Percentiles rank a stretch among this genome's conserved stretches.
Conservation (phyloP, 2,888 invertebrate species). For the Embidobia sp. region DNA sequence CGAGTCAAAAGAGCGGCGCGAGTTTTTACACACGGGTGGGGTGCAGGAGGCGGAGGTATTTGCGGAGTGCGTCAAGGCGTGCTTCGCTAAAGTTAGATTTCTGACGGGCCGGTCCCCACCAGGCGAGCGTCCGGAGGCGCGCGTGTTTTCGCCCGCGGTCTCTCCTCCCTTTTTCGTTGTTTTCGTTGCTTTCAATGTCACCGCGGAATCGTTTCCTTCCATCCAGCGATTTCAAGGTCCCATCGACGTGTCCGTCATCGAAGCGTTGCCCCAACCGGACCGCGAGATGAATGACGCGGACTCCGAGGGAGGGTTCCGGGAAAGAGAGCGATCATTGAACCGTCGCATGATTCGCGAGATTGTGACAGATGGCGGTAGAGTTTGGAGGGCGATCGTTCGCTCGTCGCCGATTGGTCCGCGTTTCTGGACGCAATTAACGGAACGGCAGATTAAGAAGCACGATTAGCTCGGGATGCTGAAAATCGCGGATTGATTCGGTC, state of each 20-base stretch:
- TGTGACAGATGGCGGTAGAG: constrained; percentile 32
- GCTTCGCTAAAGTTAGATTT: constrained; percentile 74
- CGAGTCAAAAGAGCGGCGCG: constrained; percentile 1
- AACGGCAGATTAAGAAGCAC: background rate
- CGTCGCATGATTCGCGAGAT: constrained; percentile 26
- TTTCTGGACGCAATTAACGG: no score
- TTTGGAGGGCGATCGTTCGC: background rate
- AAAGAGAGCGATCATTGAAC: constrained; percentile 38
- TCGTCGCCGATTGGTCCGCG: no score
- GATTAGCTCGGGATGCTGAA: no score
- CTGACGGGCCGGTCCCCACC: constrained; percentile 64
- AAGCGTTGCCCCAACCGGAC: no score
- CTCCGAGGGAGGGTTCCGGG: background rate
- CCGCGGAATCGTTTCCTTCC: constrained; percentile 6
- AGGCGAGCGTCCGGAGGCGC: constrained; percentile 1
- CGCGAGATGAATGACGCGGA: background rate
- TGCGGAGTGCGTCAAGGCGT: constrained; percentile 69
- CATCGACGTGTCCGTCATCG: no score
- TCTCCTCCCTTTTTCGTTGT: constrained; percentile 39
- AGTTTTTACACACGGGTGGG: constrained; percentile 42
- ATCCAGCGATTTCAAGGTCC: no score
- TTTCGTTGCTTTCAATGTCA: constrained; percentile 57
- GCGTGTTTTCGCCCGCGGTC: constrained; percentile 15
- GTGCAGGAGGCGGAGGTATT: constrained; percentile 65
- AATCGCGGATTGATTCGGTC: no score